These are phyloP conservation scores for Athene cunicularia DNA, from an alignment of 2,113 vertebrate species.

Conservation along the genomic window DNA sequence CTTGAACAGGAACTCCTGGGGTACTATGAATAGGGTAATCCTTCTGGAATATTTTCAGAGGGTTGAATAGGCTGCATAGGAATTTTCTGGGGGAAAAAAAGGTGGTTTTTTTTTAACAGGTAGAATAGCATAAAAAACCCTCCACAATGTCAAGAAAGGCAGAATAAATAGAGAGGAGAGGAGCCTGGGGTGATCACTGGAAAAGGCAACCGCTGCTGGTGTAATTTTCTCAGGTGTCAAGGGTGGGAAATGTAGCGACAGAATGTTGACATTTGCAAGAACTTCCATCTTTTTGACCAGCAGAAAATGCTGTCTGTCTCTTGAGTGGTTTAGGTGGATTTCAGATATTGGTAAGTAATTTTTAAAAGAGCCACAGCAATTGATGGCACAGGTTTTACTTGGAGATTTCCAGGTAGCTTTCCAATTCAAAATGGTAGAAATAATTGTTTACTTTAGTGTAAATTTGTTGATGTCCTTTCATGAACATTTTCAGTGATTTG, in stretches of 20 bases:
- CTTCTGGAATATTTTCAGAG: background rate
- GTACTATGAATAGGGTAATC: background rate
- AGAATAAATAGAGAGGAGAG: background rate
- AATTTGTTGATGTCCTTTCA: accelerated
- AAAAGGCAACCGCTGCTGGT: background rate
- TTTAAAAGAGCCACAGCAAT: background rate
- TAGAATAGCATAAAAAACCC: background rate
- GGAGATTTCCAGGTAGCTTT: background rate
- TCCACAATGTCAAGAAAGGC: background rate
- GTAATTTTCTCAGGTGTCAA: background rate
- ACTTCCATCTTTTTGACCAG: background rate
- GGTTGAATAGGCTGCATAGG: background rate
- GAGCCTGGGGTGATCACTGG: background rate
- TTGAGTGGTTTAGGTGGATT: background rate
- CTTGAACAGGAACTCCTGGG: background rate
- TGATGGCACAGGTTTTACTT: background rate
- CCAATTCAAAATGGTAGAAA: background rate
- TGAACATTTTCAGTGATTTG: background rate
- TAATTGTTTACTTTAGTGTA: background rate
- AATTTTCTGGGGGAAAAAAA: background rate
- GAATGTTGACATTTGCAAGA: background rate
- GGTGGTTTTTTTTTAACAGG: background rate
- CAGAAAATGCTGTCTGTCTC: background rate
- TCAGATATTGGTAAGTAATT: background rate
- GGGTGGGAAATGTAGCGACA: background rate